A percentile compares a stretch with the other conserved stretches of the same genome.
Evolutionary conservation across 1,140 invertebrate species (phyloP).

Genomic region (Hesperophylax magnus): DNA sequence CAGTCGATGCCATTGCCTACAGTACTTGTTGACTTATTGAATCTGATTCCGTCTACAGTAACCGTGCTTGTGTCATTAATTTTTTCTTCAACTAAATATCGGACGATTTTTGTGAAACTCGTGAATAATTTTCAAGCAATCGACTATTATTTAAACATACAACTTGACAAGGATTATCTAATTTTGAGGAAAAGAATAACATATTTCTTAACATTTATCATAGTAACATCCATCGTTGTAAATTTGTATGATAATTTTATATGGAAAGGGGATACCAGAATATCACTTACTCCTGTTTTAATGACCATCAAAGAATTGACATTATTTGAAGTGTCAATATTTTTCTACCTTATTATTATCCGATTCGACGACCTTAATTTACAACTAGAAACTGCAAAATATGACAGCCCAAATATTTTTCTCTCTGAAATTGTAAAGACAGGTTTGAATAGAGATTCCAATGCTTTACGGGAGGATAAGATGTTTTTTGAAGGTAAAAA

Average conservation of each 20-base stretch:
- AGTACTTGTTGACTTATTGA: not conserved
- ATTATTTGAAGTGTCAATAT: not conserved
- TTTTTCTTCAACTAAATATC: constrained; percentile 1
- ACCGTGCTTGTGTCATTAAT: not conserved
- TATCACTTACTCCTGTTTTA: not conserved
- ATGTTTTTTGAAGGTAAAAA: not conserved
- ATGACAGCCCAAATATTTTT: not conserved
- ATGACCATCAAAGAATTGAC: constrained; percentile 7
- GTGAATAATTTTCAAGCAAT: not conserved
- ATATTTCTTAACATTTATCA: not conserved
- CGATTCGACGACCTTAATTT: not conserved
- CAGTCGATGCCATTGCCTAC: not conserved
- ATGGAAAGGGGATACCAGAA: constrained; percentile 5
- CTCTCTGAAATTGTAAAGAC: not conserved
- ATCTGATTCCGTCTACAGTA: not conserved
- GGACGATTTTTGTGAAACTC: not conserved
- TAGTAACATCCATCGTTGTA: not conserved
- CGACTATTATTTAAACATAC: not conserved
- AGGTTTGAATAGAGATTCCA: not conserved
- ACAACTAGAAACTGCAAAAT: not conserved
- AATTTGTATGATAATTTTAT: not conserved
- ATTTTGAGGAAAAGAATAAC: not conserved
- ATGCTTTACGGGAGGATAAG: not conserved
- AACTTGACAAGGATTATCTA: not conserved
- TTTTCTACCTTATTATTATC: not conserved